Conservation (phyloP, 2,797 vertebrate genomes). For the Sandelia bainsii region DNA sequence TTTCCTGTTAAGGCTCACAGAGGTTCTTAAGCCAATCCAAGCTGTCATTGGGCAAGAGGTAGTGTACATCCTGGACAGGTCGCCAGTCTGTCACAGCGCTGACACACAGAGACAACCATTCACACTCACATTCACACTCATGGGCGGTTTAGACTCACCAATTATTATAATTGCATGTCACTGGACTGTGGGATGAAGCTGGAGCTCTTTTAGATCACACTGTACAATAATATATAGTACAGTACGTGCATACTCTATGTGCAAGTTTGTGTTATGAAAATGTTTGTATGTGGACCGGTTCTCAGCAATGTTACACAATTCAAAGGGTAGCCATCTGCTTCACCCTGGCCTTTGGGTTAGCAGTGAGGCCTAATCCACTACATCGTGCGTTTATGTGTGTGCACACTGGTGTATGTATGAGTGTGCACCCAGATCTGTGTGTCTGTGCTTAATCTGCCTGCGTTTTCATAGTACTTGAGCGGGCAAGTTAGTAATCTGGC, state of each 20-base stretch:
- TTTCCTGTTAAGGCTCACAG: too few species aligned
- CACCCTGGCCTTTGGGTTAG: constrained; percentile 63
- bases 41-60: too few species aligned
- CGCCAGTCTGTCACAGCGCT: too few species aligned
- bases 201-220: too few species aligned
- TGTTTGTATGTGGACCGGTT: constrained; percentile 49
- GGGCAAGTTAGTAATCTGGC: constrained; percentile 73
- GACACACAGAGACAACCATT: too few species aligned
- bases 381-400: constrained; percentile 56
- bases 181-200: too few species aligned
- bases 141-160: too few species aligned
- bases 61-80: too few species aligned
- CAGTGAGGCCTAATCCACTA: constrained; percentile 72
- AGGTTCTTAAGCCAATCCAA: too few species aligned
- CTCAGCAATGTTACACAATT: constrained; percentile 73
- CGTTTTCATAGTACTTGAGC: constrained; percentile 69
- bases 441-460: constrained; percentile 62
- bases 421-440: constrained; percentile 7
- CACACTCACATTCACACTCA: too few species aligned
- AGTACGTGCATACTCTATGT: background rate
- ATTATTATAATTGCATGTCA: too few species aligned
- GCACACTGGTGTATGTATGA: constrained; percentile 10
- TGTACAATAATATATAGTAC: too few species aligned
- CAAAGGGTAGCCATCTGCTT: constrained; percentile 81
- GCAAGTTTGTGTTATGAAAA: constrained; percentile 2